Base-by-base conservation (phyloP, 2,888 invertebrate species). In the Caenorhabditis sp. region DNA sequence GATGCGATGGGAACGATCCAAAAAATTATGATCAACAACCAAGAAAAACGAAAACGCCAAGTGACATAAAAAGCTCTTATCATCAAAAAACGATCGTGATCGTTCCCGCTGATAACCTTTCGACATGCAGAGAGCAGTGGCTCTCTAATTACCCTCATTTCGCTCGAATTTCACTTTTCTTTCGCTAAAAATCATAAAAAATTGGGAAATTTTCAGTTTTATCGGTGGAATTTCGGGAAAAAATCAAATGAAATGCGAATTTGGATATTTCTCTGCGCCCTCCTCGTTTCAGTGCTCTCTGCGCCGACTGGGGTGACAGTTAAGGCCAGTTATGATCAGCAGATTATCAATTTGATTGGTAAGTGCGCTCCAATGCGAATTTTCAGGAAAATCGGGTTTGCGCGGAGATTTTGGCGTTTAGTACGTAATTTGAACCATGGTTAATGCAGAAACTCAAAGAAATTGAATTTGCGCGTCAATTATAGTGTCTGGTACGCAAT, bases 261-360 rank as follows among this genome's bases (percentile, higher is more conserved):
- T 15, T 32, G n/a, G 22, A 20, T 28, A 3, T 13, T 56, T 58
- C 58, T 58, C 20, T 58, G 58, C 37, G 20, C 22, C 13, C 37
- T 58, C 37, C 22, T 20, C 11, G 3, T 58, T 35, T 4, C 37
- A 35, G 58, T 35, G 15, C 44, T 13, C 13, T 24, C 58, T 11
- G 64, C 62, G 37, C 56, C 65, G 6, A 37, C 32, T 18, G 70
- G 65, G 28, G 71, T 79, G 8, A 79, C 79, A 6, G 69, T 74
- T 3, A 80, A 62, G 53, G 44, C 80, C 15, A 68, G 68, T 62
- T 74, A 72, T n/a, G 67, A 74, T 60, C 20, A 74, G 15, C 80
- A 80, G 53, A 74, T 56, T 22, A 80, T 80, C 28, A 80, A 80
- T 58, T 58, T 80, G 44, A 80, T 80, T 32, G 74, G 80, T 80